Percentiles rank a stretch among this genome's conserved stretches.
These are phyloP conservation scores for Helostoma temminkii DNA, from an alignment of 2,797 vertebrate species.

Conservation along the genomic window DNA sequence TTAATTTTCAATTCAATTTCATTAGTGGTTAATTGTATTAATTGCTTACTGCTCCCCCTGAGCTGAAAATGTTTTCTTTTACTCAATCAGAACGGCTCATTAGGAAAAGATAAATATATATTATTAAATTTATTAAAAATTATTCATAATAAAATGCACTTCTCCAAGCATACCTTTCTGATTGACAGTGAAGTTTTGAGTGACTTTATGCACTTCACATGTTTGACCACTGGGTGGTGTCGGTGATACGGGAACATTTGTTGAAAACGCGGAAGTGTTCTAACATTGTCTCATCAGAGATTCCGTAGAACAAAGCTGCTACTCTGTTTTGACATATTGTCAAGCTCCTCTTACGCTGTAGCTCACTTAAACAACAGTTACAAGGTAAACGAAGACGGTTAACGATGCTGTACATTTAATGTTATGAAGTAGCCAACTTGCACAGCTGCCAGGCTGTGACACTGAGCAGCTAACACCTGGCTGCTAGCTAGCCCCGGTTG, in stretches of 20 bases:
- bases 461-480: conserved; percentile 14
- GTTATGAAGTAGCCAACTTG: rapidly evolving
- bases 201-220: background rate
- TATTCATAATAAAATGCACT: too few species aligned
- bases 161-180: too few species aligned
- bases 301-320: conserved; percentile 59
- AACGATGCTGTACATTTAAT: background rate
- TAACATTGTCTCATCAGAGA: conserved; percentile 42
- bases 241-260: background rate
- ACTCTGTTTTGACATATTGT: conserved; percentile 49
- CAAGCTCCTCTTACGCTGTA: background rate
- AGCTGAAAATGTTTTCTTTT: background rate
- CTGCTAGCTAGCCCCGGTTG: conserved; percentile 30
- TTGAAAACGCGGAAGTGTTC: conserved; percentile 48
- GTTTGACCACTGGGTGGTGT: conserved; percentile 45
- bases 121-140: too few species aligned
- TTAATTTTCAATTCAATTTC: too few species aligned
- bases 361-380: background rate
- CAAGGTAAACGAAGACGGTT: conserved; percentile 28
- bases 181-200: background rate
- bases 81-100: too few species aligned
- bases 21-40: too few species aligned
- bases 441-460: background rate
- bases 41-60: background rate
- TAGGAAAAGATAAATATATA: too few species aligned